Conservation (phyloP, 2,113 vertebrate species). For the Anarrhichthys ocellatus region DNA sequence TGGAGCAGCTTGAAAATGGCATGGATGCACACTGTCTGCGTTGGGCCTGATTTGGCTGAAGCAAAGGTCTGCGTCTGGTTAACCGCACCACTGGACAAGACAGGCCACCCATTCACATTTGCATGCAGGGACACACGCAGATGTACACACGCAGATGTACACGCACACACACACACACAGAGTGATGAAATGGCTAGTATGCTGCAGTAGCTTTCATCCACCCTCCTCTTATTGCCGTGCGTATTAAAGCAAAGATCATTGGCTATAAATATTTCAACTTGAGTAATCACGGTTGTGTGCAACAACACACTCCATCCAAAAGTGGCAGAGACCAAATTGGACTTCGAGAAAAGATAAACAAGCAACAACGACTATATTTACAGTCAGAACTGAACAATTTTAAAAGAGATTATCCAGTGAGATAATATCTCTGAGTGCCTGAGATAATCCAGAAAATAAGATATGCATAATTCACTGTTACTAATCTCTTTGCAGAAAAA, state of each 20-base stretch:
- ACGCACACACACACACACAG: conserved; percentile 19
- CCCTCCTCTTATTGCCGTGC: conserved; percentile 53
- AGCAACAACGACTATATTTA: conserved; percentile 73
- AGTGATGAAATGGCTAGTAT: conserved; percentile 46
- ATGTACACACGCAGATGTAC: conserved; percentile 28
- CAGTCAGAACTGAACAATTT: conserved; percentile 72
- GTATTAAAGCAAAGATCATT: conserved; percentile 32
- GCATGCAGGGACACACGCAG: conserved; percentile 61
- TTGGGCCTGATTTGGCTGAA: conserved; percentile 75
- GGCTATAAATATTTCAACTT: conserved; percentile 53
- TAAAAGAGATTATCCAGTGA: conserved; percentile 76
- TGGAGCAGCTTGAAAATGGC: conserved; percentile 81
- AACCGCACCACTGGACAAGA: conserved; percentile 77
- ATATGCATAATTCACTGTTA: conserved; percentile 86
- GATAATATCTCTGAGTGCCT: conserved; percentile 80
- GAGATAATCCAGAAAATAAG: conserved; percentile 83
- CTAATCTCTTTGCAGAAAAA: conserved; percentile 83
- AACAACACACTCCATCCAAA: conserved; percentile 49
- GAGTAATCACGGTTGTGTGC: conserved; percentile 51
- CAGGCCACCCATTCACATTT: conserved; percentile 76
- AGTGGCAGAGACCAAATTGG: conserved; percentile 59
- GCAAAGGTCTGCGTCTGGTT: conserved; percentile 76
- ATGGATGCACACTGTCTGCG: conserved; percentile 72
- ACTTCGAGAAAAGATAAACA: conserved; percentile 76
- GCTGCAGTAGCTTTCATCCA: conserved; percentile 49